These are phyloP conservation scores for Gymnorhina tibicen DNA, from an alignment of 2,113 vertebrate genomes.

Conservation along the genomic window DNA sequence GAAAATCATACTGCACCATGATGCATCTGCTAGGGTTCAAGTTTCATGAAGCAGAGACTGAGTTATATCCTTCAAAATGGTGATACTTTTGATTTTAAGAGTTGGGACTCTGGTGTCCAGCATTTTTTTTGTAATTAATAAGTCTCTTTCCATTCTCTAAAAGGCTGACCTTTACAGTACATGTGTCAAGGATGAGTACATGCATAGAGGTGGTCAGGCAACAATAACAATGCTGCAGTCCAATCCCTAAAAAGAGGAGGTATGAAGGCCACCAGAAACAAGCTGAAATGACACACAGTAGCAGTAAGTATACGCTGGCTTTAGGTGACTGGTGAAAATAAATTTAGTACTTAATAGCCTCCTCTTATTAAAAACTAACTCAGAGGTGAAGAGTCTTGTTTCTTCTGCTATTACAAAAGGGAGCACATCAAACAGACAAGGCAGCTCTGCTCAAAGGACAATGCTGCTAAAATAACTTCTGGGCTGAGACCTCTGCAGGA, in stretches of 20 bases:
- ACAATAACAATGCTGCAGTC: not conserved
- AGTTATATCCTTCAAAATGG: not conserved
- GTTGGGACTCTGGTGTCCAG: not conserved
- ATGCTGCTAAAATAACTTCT: not conserved
- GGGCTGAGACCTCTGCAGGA: not conserved
- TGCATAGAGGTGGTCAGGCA: not conserved
- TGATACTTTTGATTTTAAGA: not conserved
- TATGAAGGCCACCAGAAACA: not conserved
- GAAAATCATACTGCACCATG: not conserved
- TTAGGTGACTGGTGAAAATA: not conserved
- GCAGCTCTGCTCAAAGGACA: not conserved
- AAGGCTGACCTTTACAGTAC: not conserved
- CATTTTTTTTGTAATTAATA: not conserved
- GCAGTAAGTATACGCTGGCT: not conserved
- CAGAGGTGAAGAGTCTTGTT: not conserved
- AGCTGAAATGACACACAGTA: not conserved
- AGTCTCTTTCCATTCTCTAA: not conserved
- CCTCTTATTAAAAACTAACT: not conserved
- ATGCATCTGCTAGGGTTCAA: not conserved
- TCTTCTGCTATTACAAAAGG: not conserved
- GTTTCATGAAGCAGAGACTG: not conserved
- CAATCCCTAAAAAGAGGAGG: not conserved
- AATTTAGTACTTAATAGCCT: not conserved
- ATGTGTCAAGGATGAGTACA: not conserved
- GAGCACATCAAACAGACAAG: not conserved